phyloP scores from a whole-genome alignment of 2,113 vertebrate genomes.

The Coptodon rendalli region DNA sequence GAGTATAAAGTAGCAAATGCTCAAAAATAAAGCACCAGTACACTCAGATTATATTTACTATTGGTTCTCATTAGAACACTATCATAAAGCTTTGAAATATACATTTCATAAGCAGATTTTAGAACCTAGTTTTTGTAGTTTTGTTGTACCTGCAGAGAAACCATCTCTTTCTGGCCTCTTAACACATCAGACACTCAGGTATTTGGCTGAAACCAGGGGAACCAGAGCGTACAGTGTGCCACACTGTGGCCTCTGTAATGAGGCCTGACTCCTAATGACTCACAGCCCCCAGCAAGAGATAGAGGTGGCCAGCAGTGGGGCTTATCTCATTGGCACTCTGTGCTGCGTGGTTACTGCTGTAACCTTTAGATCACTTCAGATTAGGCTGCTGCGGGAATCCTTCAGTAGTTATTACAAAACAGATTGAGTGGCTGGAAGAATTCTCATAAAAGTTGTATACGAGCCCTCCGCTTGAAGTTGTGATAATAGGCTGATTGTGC shows the following conservation, averaged over 20 bases:
- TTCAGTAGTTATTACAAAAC: constrained; percentile 56
- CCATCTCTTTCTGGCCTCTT: background rate
- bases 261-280: constrained; percentile 61
- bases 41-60: background rate
- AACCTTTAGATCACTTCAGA: constrained; percentile 63
- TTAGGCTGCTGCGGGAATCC: constrained; percentile 45
- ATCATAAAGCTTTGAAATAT: background rate
- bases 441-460: constrained; percentile 54
- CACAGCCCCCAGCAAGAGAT: constrained; percentile 22
- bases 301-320: constrained; percentile 14
- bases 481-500: constrained; percentile 28
- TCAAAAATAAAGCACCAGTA: background rate
- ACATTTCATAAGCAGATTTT: background rate
- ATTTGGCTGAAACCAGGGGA: constrained; percentile 14
- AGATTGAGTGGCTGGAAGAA: constrained; percentile 43
- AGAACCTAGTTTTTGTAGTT: background rate
- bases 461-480: constrained; percentile 26
- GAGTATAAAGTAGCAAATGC: background rate
- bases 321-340: constrained; percentile 50
- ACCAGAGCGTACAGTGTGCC: constrained; percentile 23
- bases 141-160: background rate
- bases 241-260: constrained; percentile 55
- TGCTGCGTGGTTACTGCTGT: constrained; percentile 45
- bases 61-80: background rate
- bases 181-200: constrained; percentile 6